phyloP scores from a whole-genome alignment of 2,797 vertebrate species.

The Pangasius sanitwongsei region DNA sequence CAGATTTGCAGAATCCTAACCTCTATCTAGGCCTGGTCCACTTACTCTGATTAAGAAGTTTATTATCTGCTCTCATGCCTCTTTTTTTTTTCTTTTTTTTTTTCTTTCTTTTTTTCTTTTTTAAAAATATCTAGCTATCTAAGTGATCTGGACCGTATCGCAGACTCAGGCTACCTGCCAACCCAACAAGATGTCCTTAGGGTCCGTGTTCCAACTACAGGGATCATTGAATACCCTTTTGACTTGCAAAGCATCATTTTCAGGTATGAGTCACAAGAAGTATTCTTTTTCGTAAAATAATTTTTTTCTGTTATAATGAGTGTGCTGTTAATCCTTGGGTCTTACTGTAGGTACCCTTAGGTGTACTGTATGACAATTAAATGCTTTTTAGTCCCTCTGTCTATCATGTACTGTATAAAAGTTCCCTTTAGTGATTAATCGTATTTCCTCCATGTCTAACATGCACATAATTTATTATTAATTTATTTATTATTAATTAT shows the following conservation, averaged over 20 bases:
- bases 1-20: neutral
- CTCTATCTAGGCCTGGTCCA: neutral
- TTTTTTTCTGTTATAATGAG: neutral
- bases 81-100: conserved; percentile 46
- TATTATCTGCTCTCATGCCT: conserved; percentile 54
- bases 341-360: neutral
- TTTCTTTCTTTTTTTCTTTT: conserved; percentile 65
- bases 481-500: neutral
- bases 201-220: conserved; percentile 85
- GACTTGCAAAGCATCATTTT: conserved; percentile 88
- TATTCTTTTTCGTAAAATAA: neutral
- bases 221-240: conserved; percentile 85
- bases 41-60: conserved; percentile 54
- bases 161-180: conserved; percentile 79
- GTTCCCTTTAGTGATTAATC: neutral
- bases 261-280: conserved; percentile 69
- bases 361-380: neutral
- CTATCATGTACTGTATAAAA: neutral
- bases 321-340: neutral
- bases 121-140: conserved; percentile 77
- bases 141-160: conserved; percentile 83
- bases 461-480: neutral
- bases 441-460: neutral
- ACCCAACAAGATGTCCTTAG: conserved; percentile 86
- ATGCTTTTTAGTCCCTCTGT: neutral